Conservation (phyloP, 2,888 invertebrate species). For the Gymnoscelis rufifasciata region DNA sequence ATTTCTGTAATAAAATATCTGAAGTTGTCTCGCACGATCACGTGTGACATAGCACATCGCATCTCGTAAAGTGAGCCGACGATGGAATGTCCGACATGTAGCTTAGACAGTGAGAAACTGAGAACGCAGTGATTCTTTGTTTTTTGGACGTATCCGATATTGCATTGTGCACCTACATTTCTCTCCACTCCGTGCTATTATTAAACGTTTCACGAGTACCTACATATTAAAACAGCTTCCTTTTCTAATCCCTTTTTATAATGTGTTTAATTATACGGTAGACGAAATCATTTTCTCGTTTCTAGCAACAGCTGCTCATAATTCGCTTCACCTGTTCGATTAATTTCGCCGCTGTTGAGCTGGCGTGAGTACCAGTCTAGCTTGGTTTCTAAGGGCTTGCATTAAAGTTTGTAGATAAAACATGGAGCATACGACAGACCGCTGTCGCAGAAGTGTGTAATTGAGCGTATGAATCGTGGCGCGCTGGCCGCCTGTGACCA, state of each 20-base stretch:
- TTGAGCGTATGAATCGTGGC: constrained; percentile 66
- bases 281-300: constrained; percentile 20
- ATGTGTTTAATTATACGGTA: constrained; percentile 2
- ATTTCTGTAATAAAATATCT: constrained; percentile 22
- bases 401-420: constrained; percentile 29
- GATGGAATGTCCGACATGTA: constrained; percentile 42
- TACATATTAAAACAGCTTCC: constrained; percentile 26
- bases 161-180: constrained; percentile 41
- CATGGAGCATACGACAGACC: constrained; percentile 27
- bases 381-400: constrained; percentile 29
- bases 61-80: constrained; percentile 41
- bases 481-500: constrained; percentile 59
- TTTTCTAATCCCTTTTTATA: constrained; percentile 2
- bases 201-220: constrained; percentile 30
- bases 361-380: constrained; percentile 20
- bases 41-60: constrained; percentile 40
- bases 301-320: constrained; percentile 23
- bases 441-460: constrained; percentile 52
- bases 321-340: constrained; percentile 32
- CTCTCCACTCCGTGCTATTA: constrained; percentile 23
- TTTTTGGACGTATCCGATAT: constrained; percentile 34
- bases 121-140: constrained; percentile 44
- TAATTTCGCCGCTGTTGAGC: constrained; percentile 21
- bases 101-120: constrained; percentile 29
- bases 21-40: constrained; percentile 34